Evolutionary conservation across 2,797 vertebrate species (phyloP).

Genomic region (Pampus argenteus): DNA sequence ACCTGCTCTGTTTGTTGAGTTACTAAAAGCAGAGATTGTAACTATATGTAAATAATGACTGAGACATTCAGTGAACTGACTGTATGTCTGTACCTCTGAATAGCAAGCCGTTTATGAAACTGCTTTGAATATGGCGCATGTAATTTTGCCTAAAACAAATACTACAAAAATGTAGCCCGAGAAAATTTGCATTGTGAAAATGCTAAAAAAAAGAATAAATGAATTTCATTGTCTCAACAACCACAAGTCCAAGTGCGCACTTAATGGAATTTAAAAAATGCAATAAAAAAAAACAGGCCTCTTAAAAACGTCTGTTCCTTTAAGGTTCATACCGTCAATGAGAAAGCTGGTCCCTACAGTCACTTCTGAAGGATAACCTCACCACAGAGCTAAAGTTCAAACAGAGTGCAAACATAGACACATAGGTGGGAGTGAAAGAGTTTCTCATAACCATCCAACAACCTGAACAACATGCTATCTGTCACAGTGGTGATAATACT

Average conservation of each 20-base stretch:
- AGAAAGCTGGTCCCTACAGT: conserved; percentile 17
- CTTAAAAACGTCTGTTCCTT: conserved; percentile 27
- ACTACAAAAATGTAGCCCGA: background rate
- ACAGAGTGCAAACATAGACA: conserved; percentile 65
- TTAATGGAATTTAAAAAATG: conserved; percentile 32
- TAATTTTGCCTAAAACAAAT: conserved; percentile 5
- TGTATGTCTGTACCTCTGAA: background rate
- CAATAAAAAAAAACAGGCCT: conserved; percentile 19
- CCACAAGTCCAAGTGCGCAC: background rate
- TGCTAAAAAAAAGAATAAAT: conserved; percentile 4
- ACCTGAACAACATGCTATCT: conserved; percentile 37
- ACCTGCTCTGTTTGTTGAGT: conserved; percentile 1
- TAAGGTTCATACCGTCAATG: conserved; percentile 21
- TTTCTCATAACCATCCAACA: conserved; percentile 53
- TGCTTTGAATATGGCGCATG: background rate
- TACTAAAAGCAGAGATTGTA: background rate
- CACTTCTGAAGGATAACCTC: conserved; percentile 28
- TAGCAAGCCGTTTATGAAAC: background rate
- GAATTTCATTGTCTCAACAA: conserved; percentile 9
- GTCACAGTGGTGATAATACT: conserved; percentile 41
- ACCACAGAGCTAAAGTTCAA: conserved; percentile 56
- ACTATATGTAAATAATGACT: background rate
- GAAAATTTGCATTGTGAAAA: conserved; percentile 1
- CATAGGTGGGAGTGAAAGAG: conserved; percentile 38
- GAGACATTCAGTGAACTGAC: background rate